Evolutionary conservation across 2,113 vertebrate species (phyloP).

Genomic region (Ochotona curzoniae): DNA sequence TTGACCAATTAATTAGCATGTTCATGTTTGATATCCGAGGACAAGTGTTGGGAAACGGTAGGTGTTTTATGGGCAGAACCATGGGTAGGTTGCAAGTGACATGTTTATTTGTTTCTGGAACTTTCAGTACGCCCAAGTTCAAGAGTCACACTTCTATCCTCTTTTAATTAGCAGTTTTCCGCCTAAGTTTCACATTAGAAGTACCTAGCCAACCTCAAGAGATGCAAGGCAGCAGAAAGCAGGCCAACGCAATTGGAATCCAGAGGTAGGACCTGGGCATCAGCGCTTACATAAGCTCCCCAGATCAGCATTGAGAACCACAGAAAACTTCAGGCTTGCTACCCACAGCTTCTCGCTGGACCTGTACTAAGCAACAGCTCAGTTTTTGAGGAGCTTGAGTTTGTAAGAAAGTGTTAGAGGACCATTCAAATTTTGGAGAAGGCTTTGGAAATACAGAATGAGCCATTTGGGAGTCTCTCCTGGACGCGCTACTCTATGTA

Average conservation of each 20-base stretch:
- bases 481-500: constrained; percentile 25
- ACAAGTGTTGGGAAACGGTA: background rate
- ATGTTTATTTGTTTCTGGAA: constrained; percentile 38
- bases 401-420: background rate
- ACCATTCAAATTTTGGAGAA: constrained; percentile 15
- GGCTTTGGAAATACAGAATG: background rate
- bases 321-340: background rate
- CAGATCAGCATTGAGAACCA: background rate
- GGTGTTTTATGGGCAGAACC: background rate
- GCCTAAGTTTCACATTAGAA: constrained; percentile 1
- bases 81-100: background rate
- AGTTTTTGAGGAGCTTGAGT: constrained; percentile 33
- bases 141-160: constrained; percentile 25
- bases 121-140: background rate
- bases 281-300: background rate
- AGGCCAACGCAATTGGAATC: constrained; percentile 17
- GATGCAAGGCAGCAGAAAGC: background rate
- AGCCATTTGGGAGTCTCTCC: constrained; percentile 1
- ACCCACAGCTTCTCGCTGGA: background rate
- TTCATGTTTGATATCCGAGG: background rate
- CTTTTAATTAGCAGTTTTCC: background rate
- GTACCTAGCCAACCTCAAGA: constrained; percentile 19
- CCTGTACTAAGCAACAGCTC: background rate
- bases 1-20: background rate
- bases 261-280: background rate